Conservation (phyloP, 2,888 invertebrate species). For the Odontocerum albicorne region DNA sequence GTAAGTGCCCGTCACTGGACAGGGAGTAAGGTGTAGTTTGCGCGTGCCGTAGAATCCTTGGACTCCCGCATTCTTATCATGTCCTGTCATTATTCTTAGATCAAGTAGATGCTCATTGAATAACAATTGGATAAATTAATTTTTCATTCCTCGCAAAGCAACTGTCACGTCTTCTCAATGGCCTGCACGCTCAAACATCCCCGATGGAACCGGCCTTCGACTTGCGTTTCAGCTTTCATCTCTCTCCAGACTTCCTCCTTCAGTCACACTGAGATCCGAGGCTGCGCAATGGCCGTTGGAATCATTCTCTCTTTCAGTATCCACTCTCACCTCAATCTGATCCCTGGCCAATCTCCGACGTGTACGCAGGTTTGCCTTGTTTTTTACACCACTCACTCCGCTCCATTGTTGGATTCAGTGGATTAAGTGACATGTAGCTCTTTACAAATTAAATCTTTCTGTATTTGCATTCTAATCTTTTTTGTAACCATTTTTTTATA, state of each 20-base stretch:
- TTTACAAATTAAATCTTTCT: not conserved
- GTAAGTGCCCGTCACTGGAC: conserved; percentile 54
- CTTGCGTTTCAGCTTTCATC: conserved; percentile 2
- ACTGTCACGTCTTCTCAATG: conserved; percentile 33
- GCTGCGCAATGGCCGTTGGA: conserved; percentile 26
- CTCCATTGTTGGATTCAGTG: not conserved
- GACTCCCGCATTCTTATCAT: conserved; percentile 62
- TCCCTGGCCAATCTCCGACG: not conserved
- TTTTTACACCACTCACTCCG: not conserved
- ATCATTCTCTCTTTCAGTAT: conserved; percentile 5
- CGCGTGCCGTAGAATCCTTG: conserved; percentile 63
- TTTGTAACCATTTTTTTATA: conserved; percentile 4
- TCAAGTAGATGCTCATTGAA: conserved; percentile 57
- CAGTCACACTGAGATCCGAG: conserved; percentile 14
- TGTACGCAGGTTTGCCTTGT: not conserved
- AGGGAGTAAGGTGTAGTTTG: conserved; percentile 66
- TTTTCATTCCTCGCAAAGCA: conserved; percentile 31
- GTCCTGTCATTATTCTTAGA: conserved; percentile 50
- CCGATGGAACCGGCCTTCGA: too few relatives aligned
- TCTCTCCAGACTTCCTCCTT: conserved; percentile 4
- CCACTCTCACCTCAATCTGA: not conserved
- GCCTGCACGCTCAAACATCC: conserved; percentile 29
- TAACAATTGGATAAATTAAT: conserved; percentile 47
- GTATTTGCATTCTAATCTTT: conserved; percentile 11
- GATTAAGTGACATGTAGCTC: not conserved